phyloP scores from a whole-genome alignment of 2,113 vertebrate species.

The Eptesicus fuscus region DNA sequence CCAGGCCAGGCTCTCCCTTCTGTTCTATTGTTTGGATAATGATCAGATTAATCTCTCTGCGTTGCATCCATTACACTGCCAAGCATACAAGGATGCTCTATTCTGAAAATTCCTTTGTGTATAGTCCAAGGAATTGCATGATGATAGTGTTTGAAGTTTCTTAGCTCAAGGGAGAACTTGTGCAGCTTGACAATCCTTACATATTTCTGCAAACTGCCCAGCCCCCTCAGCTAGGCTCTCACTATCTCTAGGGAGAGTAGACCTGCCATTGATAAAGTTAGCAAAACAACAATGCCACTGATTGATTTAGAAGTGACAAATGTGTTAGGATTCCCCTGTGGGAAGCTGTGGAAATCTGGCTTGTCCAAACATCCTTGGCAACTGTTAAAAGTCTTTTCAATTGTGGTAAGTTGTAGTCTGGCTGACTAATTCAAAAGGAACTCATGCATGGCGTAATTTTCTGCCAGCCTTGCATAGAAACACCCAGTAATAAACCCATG shows the following conservation, averaged over 20 bases:
- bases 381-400: conserved; percentile 32
- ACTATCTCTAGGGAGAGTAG: neutral
- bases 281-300: conserved; percentile 25
- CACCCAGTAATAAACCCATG: neutral
- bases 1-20: neutral
- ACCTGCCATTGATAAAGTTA: conserved; percentile 4
- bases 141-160: neutral
- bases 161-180: neutral
- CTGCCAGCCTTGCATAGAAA: conserved; percentile 56
- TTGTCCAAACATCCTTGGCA: conserved; percentile 59
- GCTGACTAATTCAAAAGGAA: conserved; percentile 50
- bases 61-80: neutral
- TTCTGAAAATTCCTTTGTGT: conserved; percentile 31
- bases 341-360: conserved; percentile 44
- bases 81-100: neutral
- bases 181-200: neutral
- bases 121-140: neutral
- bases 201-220: neutral
- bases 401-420: conserved; percentile 33
- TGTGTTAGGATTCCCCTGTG: conserved; percentile 36
- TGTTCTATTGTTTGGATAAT: conserved; percentile 36
- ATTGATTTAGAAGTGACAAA: conserved; percentile 56
- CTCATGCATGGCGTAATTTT: conserved; percentile 23
- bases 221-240: neutral
- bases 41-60: conserved; percentile 50